Base-by-base conservation (phyloP, 2,888 invertebrate species). In the Pristionchus arcanus region DNA sequence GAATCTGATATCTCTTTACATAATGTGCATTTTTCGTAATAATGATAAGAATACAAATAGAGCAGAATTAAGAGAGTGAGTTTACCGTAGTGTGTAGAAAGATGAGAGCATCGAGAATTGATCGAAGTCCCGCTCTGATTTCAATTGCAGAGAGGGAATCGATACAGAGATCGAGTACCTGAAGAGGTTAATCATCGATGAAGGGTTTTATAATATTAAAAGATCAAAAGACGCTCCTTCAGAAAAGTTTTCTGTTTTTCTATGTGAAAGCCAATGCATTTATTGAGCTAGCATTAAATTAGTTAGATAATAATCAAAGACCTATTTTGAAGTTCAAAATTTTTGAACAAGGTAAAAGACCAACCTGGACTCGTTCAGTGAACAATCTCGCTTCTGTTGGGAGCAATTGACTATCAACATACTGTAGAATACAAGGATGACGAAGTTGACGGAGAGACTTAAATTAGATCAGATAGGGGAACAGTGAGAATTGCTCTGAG, bases 331-430 rank as follows among this genome's bases (percentile, higher is more conserved):
- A n/a, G n/a, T n/a, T n/a, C n/a, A n/a, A n/a, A n/a, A n/a, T n/a
- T n/a, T n/a, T n/a, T n/a, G 7, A 85, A 37, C 5, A 53, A 87
- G 66, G 25, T 25, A 59, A 37, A 55, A 71, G 16, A 71, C 42
- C 4, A 55, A 89, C 89, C 89, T 89, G 89, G 5, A 89, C 85
- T 84, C 89, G 55, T 28, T 89, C 89, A 49, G 89, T 84, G 89
- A 84, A 66, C 21, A 89, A 42, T 53, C 53, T 66, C 34, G 77
- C 71, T 28, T 81, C 71, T 11, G 25, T 31, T 7, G 53, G 53
- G 21, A 37, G 31, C 16, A 37, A 37, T 25, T 71, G 53, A 16
- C 81, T 59, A 53, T 89, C 68, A 5, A 89, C 84, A 34, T 68
- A 89, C 28, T 83, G 84, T 2, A 89, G 84, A 84, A 89, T 71